Evolutionary conservation across 2,113 vertebrate species (phyloP).

Genomic region (rat (Rattus norvegicus)): DNA sequence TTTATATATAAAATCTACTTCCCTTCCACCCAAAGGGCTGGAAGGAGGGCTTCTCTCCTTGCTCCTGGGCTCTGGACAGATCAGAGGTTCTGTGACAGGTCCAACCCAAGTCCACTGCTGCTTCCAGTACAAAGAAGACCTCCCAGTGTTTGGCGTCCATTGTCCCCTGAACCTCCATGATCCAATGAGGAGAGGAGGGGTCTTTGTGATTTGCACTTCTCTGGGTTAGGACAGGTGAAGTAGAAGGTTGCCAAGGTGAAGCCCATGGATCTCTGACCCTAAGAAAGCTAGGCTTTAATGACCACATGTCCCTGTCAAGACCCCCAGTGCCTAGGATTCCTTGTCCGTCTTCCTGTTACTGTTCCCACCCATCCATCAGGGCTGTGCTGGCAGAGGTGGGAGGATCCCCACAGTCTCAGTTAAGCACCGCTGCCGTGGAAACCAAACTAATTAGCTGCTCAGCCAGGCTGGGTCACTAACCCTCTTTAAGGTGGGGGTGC

Average conservation of each 20-base stretch:
- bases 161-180: not conserved
- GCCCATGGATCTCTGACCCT: not conserved
- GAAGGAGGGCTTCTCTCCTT: not conserved
- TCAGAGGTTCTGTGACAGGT: not conserved
- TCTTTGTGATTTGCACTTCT: not conserved
- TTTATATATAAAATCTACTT: not conserved
- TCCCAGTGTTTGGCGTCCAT: not conserved
- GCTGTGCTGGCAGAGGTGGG: slow-evolving; percentile 26
- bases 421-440: slow-evolving; percentile 69
- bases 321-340: not conserved
- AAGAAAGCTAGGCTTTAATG: fast-evolving
- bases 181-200: not conserved
- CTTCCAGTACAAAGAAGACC: not conserved
- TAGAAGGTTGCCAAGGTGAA: not conserved
- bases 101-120: not conserved
- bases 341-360: not conserved
- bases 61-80: not conserved
- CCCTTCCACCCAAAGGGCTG: not conserved
- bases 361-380: not conserved
- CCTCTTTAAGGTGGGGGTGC: slow-evolving; percentile 49
- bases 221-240: not conserved
- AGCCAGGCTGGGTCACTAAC: slow-evolving; percentile 61
- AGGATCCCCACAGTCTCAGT: slow-evolving; percentile 64
- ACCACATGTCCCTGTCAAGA: not conserved
- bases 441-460: slow-evolving; percentile 65